Base-by-base conservation (phyloP, 2,888 invertebrate species). In the Epinotia demarniana region DNA sequence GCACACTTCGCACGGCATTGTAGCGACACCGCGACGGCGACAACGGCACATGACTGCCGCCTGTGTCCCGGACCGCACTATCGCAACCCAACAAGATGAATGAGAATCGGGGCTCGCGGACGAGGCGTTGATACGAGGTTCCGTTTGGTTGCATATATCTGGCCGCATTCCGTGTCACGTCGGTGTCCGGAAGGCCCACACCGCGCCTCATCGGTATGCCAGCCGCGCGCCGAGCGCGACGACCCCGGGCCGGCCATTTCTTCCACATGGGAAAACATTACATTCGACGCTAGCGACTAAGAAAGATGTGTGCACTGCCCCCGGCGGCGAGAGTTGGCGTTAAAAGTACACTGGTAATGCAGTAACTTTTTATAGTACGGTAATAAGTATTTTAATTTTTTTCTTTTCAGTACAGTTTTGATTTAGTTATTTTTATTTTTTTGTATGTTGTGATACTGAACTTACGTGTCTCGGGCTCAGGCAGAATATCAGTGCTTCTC, bases 1-100 rank as follows among this genome's bases (percentile, higher is more conserved):
- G 67, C 46, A 74, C 68, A 73, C 73, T 74, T 74, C 73, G 63
- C 73, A 69, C 73, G 73, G 61, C 57, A 58, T 46, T 60, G 67
- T 69, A 63, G 63, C 73, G 19, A 57, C 67, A 23, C 27, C 63
- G 74, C 43, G 69, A 72, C 64, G 68, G 39, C 60, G 46, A 27
- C 53, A 62, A 63, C 74, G 63, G 73, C 61, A 43, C 58, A 53
- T 73, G 39, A 39, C 39, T 39, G 67, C 72, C 73, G 62, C 73
- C 73, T 68, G 73, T 53, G 39, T 43, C 43, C 67, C 49, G n/a
- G 19, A 13, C 49, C 23, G 27, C 49, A 49, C 16, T n/a, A 64
- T 6, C n/a, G 53, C 53, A 18, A 53, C 55, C 66, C 23, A 53
- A 64, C 53, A 49, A 63, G 23, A 46, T 13, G 53, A 53, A 53